Conservation (phyloP, 2,797 vertebrate genomes). For the Echeneis naucrates region DNA sequence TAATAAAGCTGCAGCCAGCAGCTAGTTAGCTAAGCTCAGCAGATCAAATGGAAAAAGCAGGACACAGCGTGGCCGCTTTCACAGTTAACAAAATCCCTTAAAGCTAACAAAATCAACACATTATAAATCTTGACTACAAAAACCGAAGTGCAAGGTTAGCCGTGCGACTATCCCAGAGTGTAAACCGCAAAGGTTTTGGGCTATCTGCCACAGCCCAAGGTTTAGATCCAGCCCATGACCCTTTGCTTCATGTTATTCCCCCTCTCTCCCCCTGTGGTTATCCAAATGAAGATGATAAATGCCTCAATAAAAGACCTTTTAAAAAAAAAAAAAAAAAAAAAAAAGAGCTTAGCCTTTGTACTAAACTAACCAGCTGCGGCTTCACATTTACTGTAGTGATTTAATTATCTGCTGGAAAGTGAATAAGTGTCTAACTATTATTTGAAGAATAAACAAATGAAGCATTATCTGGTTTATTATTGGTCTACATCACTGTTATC, state of each 20-base stretch:
- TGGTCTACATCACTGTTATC: background rate
- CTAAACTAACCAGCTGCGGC: background rate
- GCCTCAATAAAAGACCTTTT: no score
- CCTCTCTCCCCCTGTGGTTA: no score
- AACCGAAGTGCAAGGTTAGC: background rate
- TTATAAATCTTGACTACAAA: background rate
- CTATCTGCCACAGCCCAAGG: no score
- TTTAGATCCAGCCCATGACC: no score
- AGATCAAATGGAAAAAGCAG: background rate
- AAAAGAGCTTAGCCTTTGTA: background rate
- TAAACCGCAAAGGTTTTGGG: no score
- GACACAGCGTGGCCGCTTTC: background rate
- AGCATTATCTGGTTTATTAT: background rate
- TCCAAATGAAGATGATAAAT: no score
- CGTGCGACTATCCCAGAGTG: no score
- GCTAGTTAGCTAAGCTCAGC: conserved; percentile 1
- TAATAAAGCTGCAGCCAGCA: background rate
- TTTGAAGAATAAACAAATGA: background rate
- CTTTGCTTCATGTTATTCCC: no score
- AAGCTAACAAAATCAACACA: background rate
- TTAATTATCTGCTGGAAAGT: background rate
- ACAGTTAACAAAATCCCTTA: background rate
- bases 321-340: no score
- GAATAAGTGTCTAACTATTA: background rate
- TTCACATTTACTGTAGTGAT: background rate